Base-by-base conservation (phyloP, 2,888 invertebrate species). In the Leucophenga montana region DNA sequence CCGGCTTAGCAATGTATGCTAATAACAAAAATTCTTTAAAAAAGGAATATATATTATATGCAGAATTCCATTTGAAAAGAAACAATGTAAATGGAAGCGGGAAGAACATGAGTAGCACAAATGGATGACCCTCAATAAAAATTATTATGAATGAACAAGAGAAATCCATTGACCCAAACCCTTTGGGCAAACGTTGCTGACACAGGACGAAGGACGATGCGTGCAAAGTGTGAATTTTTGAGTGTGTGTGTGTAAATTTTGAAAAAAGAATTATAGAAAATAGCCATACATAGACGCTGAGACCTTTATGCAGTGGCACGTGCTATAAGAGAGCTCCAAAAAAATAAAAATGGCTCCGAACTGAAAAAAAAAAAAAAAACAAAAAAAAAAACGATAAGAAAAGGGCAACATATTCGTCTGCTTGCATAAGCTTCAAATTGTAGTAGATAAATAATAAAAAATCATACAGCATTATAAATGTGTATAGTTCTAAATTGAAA, bases 91-190 rank as follows among this genome's bases (percentile, higher is more conserved):
- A 72, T 69, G 72, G 56, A 39, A 9, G 16, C 20, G 11, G 50
- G 64, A 22, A 14, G 54, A 8, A 16, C 53, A 75, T 74, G 69
- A 76, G 77, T 82, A 78, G 79, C 82, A 84, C 83, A 82, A 82
- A 84, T 82, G 81, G 84, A 84, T 82, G 81, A 83, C 84, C 81
- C 81, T 80, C 84, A 82, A 82, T 82, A 82, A 82, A 82, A 82
- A 84, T 84, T 82, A 82, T 84, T 82, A 82, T 84, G 84, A 82
- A 82, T 84, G 84, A 73, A 78, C 74, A 77, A 80, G 77, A 66
- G 46, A 64, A 64, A 64, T 48, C 62, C 62, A 64, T 64, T 64
- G 62, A 64, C 62, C 62, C 46, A 48, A 64, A 64, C 62, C 62
- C 62, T 64, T 64, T 64, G 62, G 62, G 62, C 48, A 64, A 48